phyloP scores from a whole-genome alignment of 1,140 invertebrate species.

The Saccostrea cuccullata region DNA sequence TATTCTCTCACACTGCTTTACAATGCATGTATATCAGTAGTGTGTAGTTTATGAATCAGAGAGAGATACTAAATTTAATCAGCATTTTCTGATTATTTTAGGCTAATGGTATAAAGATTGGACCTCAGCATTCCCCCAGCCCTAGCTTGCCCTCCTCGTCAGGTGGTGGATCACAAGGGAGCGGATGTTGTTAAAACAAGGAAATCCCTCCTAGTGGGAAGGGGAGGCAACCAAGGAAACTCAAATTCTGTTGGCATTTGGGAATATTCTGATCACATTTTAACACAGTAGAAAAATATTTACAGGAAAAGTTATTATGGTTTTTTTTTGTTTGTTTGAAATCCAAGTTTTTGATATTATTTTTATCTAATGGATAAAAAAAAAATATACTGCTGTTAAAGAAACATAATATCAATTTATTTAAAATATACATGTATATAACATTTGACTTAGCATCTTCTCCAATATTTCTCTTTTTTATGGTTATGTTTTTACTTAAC shows the following conservation, averaged over 20 bases:
- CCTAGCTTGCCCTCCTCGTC: slow-evolving; percentile 86
- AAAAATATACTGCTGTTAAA: slow-evolving; percentile 6
- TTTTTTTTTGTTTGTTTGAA: slow-evolving; percentile 1
- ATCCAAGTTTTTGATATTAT: slow-evolving; percentile 3
- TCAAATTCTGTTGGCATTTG: background rate
- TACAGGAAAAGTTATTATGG: background rate
- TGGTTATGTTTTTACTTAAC: too few species aligned
- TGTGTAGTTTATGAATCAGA: background rate
- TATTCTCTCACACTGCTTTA: background rate
- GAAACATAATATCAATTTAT: background rate
- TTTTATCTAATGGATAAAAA: background rate
- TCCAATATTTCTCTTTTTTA: background rate
- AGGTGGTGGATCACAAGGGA: slow-evolving; percentile 73
- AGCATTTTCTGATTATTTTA: slow-evolving; percentile 77
- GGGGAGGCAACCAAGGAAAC: background rate
- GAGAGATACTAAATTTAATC: background rate
- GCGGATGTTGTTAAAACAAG: slow-evolving; percentile 77
- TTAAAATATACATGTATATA: background rate
- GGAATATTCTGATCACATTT: background rate
- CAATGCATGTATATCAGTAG: background rate
- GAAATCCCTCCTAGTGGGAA: background rate
- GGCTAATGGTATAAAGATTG: slow-evolving; percentile 99
- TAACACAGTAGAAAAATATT: background rate
- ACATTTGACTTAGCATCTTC: background rate
- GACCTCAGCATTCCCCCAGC: slow-evolving; percentile 97